Percentiles rank a stretch among this genome's conserved stretches.
phyloP scores from a whole-genome alignment of 2,113 vertebrate genomes.

The Corapipo altera region DNA sequence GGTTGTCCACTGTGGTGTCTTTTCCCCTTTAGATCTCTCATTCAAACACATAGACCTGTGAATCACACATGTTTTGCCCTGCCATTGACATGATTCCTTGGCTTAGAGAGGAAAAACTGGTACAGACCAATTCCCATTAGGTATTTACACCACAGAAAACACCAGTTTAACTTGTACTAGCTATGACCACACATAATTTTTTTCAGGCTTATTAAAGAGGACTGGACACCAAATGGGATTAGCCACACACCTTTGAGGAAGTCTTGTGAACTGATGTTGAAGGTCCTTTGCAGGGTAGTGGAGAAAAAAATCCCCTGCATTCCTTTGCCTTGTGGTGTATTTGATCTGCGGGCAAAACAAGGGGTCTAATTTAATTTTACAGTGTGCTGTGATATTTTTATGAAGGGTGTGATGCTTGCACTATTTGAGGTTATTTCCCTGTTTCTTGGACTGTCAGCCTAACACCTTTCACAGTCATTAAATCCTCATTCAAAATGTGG shows the following conservation, averaged over 20 bases:
- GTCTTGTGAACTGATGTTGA: not conserved
- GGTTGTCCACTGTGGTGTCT: not conserved
- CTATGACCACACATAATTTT: not conserved
- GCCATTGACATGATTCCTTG: not conserved
- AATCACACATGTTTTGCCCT: not conserved
- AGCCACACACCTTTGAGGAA: constrained; percentile 39
- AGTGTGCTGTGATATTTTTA: constrained; percentile 41
- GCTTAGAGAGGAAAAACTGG: not conserved
- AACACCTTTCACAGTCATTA: constrained; percentile 30
- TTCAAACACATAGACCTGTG: not conserved
- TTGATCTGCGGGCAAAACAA: constrained; percentile 48
- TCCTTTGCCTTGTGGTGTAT: constrained; percentile 26
- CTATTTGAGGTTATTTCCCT: constrained; percentile 3
- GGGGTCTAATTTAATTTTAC: constrained; percentile 37
- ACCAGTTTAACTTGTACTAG: not conserved
- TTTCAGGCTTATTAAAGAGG: constrained; percentile 25
- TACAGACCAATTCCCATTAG: not conserved
- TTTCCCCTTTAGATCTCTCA: not conserved
- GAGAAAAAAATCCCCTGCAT: constrained; percentile 32
- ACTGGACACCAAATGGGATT: not conserved
- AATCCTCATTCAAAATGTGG: not conserved
- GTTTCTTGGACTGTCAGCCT: not conserved
- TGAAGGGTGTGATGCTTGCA: not conserved
- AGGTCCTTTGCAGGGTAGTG: not conserved
- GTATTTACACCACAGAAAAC: not conserved